Percentiles rank a stretch among this genome's conserved stretches.
These are phyloP conservation scores for Taurulus bubalis DNA, from an alignment of 2,113 vertebrate species.

Conservation along the genomic window DNA sequence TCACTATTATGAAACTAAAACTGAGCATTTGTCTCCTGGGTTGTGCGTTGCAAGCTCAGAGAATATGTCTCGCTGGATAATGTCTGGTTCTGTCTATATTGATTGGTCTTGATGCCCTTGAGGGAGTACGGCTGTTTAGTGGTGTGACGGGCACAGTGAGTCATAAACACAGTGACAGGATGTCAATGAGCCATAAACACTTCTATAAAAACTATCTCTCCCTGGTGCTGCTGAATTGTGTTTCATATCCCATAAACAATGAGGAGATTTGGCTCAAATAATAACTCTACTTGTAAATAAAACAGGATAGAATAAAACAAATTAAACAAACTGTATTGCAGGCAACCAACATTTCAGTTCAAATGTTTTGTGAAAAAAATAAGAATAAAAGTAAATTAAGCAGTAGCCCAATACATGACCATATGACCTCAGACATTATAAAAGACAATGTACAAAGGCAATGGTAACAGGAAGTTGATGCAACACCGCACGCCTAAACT, in stretches of 20 bases:
- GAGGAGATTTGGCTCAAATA: constrained; percentile 49
- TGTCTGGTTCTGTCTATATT: constrained; percentile 71
- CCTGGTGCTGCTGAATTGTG: constrained; percentile 63
- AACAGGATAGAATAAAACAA: neutral
- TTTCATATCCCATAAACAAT: constrained; percentile 69
- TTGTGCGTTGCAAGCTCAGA: constrained; percentile 42
- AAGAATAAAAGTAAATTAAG: neutral
- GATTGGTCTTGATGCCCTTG: constrained; percentile 78
- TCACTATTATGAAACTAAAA: constrained; percentile 58
- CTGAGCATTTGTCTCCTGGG: constrained; percentile 9
- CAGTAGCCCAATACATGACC: neutral
- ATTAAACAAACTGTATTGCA: neutral
- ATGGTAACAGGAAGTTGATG: neutral
- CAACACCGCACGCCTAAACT: neutral
- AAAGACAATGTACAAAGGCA: neutral
- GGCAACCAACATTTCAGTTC: neutral
- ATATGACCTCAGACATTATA: neutral
- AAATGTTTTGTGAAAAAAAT: neutral
- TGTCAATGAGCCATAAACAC: constrained; percentile 81
- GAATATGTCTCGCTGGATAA: constrained; percentile 66
- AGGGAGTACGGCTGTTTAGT: constrained; percentile 72
- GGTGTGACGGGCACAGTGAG: constrained; percentile 73
- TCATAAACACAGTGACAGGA: constrained; percentile 77
- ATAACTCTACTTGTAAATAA: constrained; percentile 10
- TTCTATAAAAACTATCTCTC: constrained; percentile 74